Conservation (phyloP, 2,113 vertebrate genomes). For the Crotalus horridus region DNA sequence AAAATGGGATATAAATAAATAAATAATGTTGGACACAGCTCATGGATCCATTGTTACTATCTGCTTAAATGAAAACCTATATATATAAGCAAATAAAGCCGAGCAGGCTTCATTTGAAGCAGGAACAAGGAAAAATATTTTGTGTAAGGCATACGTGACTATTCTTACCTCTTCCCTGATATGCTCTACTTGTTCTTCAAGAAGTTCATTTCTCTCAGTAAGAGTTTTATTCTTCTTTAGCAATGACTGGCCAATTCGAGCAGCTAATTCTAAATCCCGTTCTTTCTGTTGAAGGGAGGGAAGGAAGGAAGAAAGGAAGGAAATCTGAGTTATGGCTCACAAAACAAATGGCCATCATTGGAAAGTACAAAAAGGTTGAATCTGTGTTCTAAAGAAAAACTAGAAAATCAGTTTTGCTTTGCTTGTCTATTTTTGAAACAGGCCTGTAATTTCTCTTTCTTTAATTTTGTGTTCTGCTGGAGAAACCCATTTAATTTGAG, state of each 20-base stretch:
- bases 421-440: background rate
- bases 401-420: background rate
- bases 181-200: conserved; percentile 96
- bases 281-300: conserved; percentile 82
- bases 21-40: background rate
- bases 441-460: background rate
- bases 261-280: conserved; percentile 96
- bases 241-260: conserved; percentile 94
- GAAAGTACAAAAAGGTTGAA: background rate
- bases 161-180: conserved; percentile 89
- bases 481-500: background rate
- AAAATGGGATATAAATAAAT: background rate
- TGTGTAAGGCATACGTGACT: background rate
- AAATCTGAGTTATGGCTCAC: conserved; percentile 18
- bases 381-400: background rate
- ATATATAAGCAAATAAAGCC: background rate
- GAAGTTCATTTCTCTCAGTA: conserved; percentile 88
- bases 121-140: background rate
- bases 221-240: conserved; percentile 96
- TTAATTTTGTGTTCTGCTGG: conserved; percentile 4
- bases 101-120: background rate
- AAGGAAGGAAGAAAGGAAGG: conserved; percentile 32
- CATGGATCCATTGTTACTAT: background rate
- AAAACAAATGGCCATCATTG: background rate
- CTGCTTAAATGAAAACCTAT: background rate